Percentiles rank a stretch among this genome's conserved stretches.
These are phyloP conservation scores for Platysteira castanea DNA, from an alignment of 2,113 vertebrate species.

Conservation along the genomic window DNA sequence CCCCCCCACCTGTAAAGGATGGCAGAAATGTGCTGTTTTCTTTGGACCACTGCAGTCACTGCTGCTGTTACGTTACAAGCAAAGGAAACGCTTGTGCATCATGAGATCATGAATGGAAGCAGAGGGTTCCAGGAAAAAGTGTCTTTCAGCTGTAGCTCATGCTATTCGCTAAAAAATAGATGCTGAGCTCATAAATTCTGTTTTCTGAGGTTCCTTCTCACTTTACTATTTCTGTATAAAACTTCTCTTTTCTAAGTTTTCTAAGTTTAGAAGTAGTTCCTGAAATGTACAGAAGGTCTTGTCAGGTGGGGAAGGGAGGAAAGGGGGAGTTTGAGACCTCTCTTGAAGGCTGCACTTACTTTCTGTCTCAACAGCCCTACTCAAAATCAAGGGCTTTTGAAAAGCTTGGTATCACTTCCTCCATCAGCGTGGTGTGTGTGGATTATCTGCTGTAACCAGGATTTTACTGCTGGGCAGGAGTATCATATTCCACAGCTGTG, in stretches of 20 bases:
- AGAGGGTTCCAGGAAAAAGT: background rate
- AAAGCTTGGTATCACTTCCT: background rate
- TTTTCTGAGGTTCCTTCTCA: conserved; percentile 27
- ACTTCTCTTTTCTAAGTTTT: background rate
- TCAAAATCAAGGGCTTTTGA: background rate
- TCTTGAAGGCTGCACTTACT: background rate
- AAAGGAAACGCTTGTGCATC: background rate
- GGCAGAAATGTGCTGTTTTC: background rate
- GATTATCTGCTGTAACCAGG: background rate
- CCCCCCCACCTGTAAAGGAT: background rate
- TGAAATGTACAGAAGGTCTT: background rate
- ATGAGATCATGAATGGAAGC: background rate
- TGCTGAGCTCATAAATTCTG: background rate
- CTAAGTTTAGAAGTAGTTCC: background rate
- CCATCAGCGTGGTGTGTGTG: background rate
- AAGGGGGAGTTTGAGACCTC: background rate
- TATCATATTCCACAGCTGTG: conserved; percentile 11
- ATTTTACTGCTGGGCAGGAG: background rate
- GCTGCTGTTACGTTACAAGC: background rate
- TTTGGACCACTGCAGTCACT: background rate
- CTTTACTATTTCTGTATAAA: background rate
- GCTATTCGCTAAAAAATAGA: background rate
- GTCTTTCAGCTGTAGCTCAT: background rate
- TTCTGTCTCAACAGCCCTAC: background rate
- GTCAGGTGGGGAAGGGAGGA: background rate